These are phyloP conservation scores for Camponotus pennsylvanicus DNA, from an alignment of 1,140 invertebrate genomes.

Conservation along the genomic window DNA sequence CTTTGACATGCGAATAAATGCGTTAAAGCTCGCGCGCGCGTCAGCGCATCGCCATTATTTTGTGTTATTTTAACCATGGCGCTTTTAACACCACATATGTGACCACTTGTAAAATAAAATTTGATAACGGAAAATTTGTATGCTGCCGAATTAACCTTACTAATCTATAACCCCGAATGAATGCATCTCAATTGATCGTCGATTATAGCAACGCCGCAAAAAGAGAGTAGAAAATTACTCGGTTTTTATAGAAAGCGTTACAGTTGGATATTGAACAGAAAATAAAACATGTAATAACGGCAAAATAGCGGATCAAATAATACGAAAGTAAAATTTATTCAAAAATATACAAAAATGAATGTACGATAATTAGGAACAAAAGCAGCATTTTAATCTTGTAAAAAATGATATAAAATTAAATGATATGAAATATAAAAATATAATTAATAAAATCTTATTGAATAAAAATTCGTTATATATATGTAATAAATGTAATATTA, in stretches of 20 bases:
- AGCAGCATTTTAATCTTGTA: no score
- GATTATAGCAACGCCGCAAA: background rate
- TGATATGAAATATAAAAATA: background rate
- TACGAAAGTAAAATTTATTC: slow-evolving; percentile 25
- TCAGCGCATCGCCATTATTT: slow-evolving; percentile 45
- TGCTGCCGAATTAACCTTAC: slow-evolving; percentile 51
- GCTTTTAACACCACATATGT: slow-evolving; percentile 55
- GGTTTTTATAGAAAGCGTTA: slow-evolving; percentile 5
- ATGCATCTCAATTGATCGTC: slow-evolving; percentile 38
- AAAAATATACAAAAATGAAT: no score
- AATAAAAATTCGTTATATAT: background rate
- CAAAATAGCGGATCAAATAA: background rate
- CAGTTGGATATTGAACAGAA: background rate
- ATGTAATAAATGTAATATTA: background rate
- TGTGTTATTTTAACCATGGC: slow-evolving; percentile 43
- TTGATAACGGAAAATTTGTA: slow-evolving; percentile 66
- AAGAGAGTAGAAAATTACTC: background rate
- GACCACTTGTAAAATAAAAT: slow-evolving; percentile 43
- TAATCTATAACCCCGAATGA: slow-evolving; percentile 14
- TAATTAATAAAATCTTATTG: no score
- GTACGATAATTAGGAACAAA: background rate
- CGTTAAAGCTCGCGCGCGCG: slow-evolving; percentile 48
- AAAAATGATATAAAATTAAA: no score
- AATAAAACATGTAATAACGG: background rate
- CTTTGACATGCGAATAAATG: slow-evolving; percentile 47